A percentile compares a stretch with the other conserved stretches of the same genome.
phyloP scores from a whole-genome alignment of 2,113 vertebrate species.

The Stercorarius parasiticus region DNA sequence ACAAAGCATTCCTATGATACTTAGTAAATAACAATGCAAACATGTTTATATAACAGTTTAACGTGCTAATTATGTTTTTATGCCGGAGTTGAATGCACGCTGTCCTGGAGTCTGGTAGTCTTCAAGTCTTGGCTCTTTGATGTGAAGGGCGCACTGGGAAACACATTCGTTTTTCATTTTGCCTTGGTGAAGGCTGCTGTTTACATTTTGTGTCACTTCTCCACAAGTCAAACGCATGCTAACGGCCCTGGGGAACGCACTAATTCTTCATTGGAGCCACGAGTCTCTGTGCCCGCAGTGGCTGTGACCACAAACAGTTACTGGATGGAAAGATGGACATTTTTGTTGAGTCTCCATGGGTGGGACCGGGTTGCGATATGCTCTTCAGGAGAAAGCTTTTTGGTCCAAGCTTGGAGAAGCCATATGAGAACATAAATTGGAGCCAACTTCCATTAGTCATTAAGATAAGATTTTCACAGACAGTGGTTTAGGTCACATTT shows the following conservation, averaged over 20 bases:
- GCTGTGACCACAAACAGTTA: not conserved
- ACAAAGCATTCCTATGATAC: conserved; percentile 54
- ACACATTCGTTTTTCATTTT: not conserved
- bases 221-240: not conserved
- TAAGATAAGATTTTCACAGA: not conserved
- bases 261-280: rapidly evolving
- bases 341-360: rapidly evolving
- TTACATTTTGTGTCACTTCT: conserved; percentile 8
- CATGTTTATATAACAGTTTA: conserved; percentile 58
- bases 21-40: conserved; percentile 63
- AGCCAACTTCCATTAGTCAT: rapidly evolving
- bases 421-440: rapidly evolving
- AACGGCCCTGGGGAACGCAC: not conserved
- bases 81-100: not conserved
- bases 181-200: not conserved
- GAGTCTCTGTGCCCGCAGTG: not conserved
- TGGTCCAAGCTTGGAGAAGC: not conserved
- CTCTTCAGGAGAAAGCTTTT: not conserved
- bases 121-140: conserved; percentile 39
- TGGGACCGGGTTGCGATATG: not conserved
- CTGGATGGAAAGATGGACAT: not conserved
- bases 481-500: not conserved
- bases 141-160: not conserved
- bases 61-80: conserved; percentile 42
- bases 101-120: conserved; percentile 31